A percentile compares a stretch with the other conserved stretches of the same genome.
Conservation (phyloP, 2,888 invertebrate genomes). For the Zootermopsis nevadensis region DNA sequence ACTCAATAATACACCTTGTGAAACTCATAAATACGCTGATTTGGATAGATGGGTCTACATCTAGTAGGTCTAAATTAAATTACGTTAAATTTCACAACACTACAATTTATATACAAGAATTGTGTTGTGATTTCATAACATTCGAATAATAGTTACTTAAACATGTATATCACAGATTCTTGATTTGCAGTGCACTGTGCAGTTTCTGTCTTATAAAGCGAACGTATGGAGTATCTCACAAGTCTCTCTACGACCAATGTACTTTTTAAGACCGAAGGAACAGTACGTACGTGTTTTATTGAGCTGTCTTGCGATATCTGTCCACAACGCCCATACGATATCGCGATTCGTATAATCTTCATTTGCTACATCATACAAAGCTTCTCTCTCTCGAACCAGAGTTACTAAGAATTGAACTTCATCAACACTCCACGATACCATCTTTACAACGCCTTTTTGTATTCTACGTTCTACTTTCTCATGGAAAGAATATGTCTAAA, state of each 20-base stretch:
- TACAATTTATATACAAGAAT: no score
- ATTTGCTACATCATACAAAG: constrained; percentile 33
- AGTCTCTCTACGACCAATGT: neutral
- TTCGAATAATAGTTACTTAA: no score
- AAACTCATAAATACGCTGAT: no score
- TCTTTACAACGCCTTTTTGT: neutral
- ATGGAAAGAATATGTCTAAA: no score
- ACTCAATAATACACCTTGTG: no score
- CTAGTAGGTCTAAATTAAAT: no score
- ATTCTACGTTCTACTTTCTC: no score
- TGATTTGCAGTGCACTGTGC: neutral
- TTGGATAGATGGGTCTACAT: no score
- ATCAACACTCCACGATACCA: constrained; percentile 13
- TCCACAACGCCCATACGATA: constrained; percentile 38
- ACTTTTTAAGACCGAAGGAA: neutral
- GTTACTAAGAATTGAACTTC: constrained; percentile 22
- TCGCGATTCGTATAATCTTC: constrained; percentile 35
- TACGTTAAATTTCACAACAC: no score
- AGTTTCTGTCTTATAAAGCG: neutral
- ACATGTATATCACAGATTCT: no score
- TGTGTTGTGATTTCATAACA: no score
- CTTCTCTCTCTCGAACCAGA: constrained; percentile 23
- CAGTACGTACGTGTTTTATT: constrained; percentile 35
- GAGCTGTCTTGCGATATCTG: constrained; percentile 38
- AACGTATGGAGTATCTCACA: neutral